Base-by-base conservation (phyloP, 2,113 vertebrate genomes). In the Opisthocomus hoazin region DNA sequence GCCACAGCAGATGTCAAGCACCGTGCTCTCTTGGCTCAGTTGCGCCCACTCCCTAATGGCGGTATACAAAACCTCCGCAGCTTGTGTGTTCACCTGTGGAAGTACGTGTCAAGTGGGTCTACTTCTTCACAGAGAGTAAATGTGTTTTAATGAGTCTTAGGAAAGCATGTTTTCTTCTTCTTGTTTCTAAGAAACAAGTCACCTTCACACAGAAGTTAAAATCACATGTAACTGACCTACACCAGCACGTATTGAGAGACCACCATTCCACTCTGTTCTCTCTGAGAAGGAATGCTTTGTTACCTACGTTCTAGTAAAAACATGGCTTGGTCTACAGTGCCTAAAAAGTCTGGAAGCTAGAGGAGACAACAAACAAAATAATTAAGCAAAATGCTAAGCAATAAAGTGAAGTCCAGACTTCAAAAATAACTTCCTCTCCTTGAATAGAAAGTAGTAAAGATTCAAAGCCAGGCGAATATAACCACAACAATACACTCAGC, bases 1-100 rank as follows among this genome's bases (percentile, higher is more conserved):
- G 30, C 99, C 99, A 19, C 99, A 99, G 94, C 99, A 99, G 21
- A 99, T 98, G 13, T 99, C 99, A 89, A 99, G 97, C 9, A 99
- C 98, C 0, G 98, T 99, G 95, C 98, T 99, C 80, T 98, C 98
- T 2, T 96, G 87, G 36, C 98, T 98, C 97, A 99, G 97, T 32
- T 99, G 98, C 1, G 98, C 99, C 99, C 99, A 99, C 32, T 99
- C 99, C 58, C 97, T 98, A 32, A 99, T 99, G 54, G 98, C 96
- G 0, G 98, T 98, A 90, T 99, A 99, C 70, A 99, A 86, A 48
- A 99, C 98, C 92, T 99, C 99, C 0, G 99, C 99, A 41, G 98
- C 99, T 18, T 95, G 98, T 0, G 99, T 99, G 93, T 99, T 99
- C 39, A 99, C 99, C 99, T 99, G 69, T 5, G 46, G 54, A 79